Evolutionary conservation across 2,113 vertebrate genomes (phyloP), one percentile per base, ranked within the genome.

Genomic region (Xyliphius kryptos): DNA sequence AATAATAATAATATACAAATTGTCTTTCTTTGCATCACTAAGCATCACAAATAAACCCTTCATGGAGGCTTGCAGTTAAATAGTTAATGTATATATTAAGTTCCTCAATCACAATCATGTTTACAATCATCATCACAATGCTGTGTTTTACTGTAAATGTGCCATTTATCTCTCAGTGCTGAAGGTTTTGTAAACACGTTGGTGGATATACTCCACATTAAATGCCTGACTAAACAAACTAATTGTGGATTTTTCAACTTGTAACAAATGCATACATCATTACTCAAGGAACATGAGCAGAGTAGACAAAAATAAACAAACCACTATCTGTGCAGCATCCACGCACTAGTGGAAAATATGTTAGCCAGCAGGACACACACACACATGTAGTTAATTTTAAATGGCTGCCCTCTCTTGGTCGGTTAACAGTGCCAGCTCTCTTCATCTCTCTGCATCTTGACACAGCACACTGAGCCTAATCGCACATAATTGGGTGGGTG

Each of bases 391-490:
- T 47, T 48, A 14, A 49, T 69, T 69, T 66, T 67, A 59, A 73
- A 73, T 73, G 68, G 68, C 62, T 61, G 51, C 57, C 46, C 62
- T 69, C 63, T 56, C 63, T 60, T 69, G 64, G 74, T 60, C 73
- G 70, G 67, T 75, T 74, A 62, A 66, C 61, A 56, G 21, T 51
- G 50, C 67, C 70, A 63, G 70, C 70, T 69, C 71, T 73, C 76
- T 68, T 75, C 86, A 82, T 86, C 88, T 86, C 90, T 89, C 94
- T 91, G 90, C 92, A 94, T 92, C 95, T 98, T 97, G 93, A 97
- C 93, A 97, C 89, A 90, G 92, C 90, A 89, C 90, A 97, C 90
- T 97, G 93, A 97, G 95, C 92, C 94, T 97, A 97, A 97, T 98
- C 94, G 89, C 90, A 91, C 91, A 94, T 98, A 98, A 98, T 98